These are phyloP conservation scores for Sternotherus odoratus DNA, from an alignment of 2,797 vertebrate species.

Conservation along the genomic window DNA sequence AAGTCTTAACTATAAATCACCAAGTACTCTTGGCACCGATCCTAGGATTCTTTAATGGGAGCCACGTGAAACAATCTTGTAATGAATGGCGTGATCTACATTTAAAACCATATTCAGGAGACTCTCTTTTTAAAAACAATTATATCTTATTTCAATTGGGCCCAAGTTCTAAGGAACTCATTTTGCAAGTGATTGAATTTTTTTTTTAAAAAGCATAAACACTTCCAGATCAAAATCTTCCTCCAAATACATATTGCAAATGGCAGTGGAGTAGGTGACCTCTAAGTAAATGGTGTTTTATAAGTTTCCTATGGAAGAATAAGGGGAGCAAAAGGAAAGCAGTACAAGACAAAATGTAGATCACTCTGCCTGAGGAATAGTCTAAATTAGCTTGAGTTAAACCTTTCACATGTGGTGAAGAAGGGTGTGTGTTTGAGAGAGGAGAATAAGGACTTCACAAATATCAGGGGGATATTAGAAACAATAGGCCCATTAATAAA, in stretches of 20 bases:
- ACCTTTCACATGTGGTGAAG: neutral
- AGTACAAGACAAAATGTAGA: neutral
- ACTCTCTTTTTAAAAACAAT: neutral
- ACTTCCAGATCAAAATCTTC: neutral
- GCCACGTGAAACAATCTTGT: slow-evolving; percentile 14
- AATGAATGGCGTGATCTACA: neutral
- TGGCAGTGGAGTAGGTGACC: neutral
- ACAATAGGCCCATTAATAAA: neutral
- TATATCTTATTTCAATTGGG: neutral
- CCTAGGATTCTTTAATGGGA: slow-evolving; percentile 45
- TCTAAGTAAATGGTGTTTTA: neutral
- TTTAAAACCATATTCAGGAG: neutral
- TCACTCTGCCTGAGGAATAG: no score
- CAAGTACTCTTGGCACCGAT: slow-evolving; percentile 38
- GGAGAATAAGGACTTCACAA: neutral
- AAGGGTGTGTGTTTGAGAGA: neutral
- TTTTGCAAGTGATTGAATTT: neutral
- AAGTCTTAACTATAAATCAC: slow-evolving; percentile 37
- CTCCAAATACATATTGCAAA: neutral
- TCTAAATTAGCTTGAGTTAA: neutral
- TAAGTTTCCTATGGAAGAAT: neutral
- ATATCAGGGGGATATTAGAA: neutral
- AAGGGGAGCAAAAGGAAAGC: neutral
- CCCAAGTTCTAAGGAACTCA: neutral
- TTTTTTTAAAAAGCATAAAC: neutral